Base-by-base conservation (phyloP, 2,888 invertebrate species). In the Tetragonisca angustula region DNA sequence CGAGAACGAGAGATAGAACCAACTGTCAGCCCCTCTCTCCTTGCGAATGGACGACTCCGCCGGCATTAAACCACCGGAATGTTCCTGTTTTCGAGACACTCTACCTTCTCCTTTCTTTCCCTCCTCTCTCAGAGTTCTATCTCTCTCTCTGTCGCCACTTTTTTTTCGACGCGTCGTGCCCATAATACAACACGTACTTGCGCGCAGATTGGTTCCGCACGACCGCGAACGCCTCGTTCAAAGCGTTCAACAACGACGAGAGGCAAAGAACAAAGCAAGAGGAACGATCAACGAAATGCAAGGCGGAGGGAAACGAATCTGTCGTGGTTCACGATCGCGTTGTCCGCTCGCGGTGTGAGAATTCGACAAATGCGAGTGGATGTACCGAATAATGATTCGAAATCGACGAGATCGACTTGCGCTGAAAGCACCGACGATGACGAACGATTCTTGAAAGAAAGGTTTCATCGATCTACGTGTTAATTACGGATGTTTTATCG, bases 1-100 rank as follows among this genome's bases (percentile, higher is more conserved):
- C 32, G 61, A 75, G 64, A 64, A 76, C 43, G 62, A 75, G 68
- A 70, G 76, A 69, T 50, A 62, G 64, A 64, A 74, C 43, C 43
- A 67, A 74, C 32, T 68, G 64, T 77, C n/a, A 59, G 54, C 70
- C 69, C 69, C 56, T 70, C 56, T 69, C n/a, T 61, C 72, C 52
- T 50, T 32, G 32, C 36, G 78, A 79, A 81, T 67, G 80, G 79
- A 88, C 82, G 84, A 17, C 72, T 73, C 80, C 65, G 80, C 73
- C 89, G 88, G 84, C 87, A 90, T 91, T 90, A 90, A 91, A 91
- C 91, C 89, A 88, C 84, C 80, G 84, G 90, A 88, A 91, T 90
- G 88, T 88, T 84, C 86, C 83, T 91, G 90, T 90, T 90, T 91
- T 90, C 88, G 82, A 88, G 85, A 87, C 89, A 91, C 81, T 86